Conservation (phyloP, 2,888 invertebrate genomes). For the Polydrusus pterygomalis region DNA sequence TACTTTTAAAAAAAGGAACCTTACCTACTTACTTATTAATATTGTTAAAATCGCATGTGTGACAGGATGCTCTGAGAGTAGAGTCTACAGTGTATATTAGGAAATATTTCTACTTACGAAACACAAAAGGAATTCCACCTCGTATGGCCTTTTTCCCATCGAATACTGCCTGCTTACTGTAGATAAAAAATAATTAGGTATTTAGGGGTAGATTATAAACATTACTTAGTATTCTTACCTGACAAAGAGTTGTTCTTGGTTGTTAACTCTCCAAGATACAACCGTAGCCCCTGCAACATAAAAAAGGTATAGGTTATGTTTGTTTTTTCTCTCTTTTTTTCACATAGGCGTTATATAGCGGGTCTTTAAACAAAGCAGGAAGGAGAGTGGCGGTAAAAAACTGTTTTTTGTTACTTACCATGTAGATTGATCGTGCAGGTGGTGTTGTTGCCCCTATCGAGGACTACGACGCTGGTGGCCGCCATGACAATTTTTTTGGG, state of each 20-base stretch:
- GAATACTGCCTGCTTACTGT: constrained; percentile 94
- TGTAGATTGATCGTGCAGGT: constrained; percentile 97
- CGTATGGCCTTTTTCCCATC: constrained; percentile 97
- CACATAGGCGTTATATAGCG: constrained; percentile 11
- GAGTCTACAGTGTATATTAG: neutral
- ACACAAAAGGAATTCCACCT: constrained; percentile 97
- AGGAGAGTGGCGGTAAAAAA: constrained; percentile 45
- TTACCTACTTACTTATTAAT: neutral
- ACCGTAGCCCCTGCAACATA: constrained; percentile 90
- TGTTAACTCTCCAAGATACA: constrained; percentile 96
- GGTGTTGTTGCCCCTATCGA: constrained; percentile 96
- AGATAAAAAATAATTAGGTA: constrained; percentile 66
- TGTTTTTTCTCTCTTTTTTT: constrained; percentile 59
- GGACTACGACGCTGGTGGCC: constrained; percentile 94
- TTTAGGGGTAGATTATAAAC: neutral
- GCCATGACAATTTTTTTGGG: constrained; percentile 72
- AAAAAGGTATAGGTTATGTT: constrained; percentile 65
- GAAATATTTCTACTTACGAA: constrained; percentile 86
- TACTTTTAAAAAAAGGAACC: neutral
- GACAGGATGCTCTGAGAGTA: neutral
- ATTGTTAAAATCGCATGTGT: constrained; percentile 9
- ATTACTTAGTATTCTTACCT: constrained; percentile 78
- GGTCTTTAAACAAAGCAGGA: constrained; percentile 30
- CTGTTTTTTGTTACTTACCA: constrained; percentile 79
- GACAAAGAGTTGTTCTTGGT: constrained; percentile 96